Evolutionary conservation across 2,113 vertebrate genomes (phyloP).

Genomic region (Aspidoscelis tigris): DNA sequence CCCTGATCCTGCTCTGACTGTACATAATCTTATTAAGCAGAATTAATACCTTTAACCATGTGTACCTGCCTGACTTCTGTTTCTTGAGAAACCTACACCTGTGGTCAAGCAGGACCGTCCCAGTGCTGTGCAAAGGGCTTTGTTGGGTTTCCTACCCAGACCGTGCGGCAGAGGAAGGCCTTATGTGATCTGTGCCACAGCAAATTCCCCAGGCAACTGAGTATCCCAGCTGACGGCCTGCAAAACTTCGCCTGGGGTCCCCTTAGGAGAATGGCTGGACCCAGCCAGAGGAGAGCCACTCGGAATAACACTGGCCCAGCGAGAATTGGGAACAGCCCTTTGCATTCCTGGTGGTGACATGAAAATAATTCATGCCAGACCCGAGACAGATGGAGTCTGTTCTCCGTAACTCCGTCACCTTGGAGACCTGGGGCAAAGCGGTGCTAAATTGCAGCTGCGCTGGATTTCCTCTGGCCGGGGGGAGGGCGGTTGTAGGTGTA

Average conservation of each 20-base stretch:
- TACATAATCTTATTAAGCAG: neutral
- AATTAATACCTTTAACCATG: neutral
- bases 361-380: too few relatives aligned
- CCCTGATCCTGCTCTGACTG: too few relatives aligned
- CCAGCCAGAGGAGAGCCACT: neutral
- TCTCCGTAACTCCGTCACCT: neutral
- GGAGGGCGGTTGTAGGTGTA: neutral
- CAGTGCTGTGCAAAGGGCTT: neutral
- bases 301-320: neutral
- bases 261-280: neutral
- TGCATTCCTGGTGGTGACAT: neutral
- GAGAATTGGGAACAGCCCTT: neutral
- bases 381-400: neutral
- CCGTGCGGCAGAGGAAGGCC: neutral
- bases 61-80: neutral
- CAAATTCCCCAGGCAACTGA: neutral
- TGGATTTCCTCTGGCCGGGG: neutral
- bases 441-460: neutral
- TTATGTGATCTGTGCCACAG: constrained; percentile 6
- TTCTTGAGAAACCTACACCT: neutral
- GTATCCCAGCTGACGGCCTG: neutral
- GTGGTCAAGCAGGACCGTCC: neutral
- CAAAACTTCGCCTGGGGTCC: neutral
- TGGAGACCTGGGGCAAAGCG: neutral
- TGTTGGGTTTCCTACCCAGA: neutral